These are phyloP conservation scores for Phasia obesa DNA, from an alignment of 2,888 invertebrate species.

Conservation along the genomic window DNA sequence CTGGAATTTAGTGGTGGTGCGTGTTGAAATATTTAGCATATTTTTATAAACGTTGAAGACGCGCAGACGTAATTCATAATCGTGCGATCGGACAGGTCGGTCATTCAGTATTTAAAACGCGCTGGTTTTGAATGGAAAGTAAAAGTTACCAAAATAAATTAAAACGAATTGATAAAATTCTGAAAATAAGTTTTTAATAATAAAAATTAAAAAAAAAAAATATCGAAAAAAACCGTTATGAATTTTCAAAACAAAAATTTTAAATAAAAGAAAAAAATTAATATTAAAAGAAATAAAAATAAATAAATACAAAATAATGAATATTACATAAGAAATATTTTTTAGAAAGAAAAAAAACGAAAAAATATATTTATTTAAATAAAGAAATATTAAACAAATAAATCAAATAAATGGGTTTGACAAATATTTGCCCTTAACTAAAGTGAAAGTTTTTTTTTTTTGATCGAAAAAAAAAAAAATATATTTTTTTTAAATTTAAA, in stretches of 20 bases:
- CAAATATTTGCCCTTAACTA: constrained; percentile 42
- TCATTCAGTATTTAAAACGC: constrained; percentile 70
- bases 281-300: constrained; percentile 7
- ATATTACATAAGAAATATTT: constrained; percentile 49
- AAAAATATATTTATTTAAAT: constrained; percentile 18
- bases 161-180: constrained; percentile 9
- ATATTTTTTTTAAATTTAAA: constrained; percentile 1
- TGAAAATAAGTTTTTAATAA: neutral
- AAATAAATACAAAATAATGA: constrained; percentile 11
- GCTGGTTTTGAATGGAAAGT: constrained; percentile 31
- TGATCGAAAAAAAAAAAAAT: constrained; percentile 23
- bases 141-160: constrained; percentile 16
- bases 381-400: too few relatives aligned
- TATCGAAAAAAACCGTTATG: constrained; percentile 19
- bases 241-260: constrained; percentile 14
- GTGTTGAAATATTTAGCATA: constrained; percentile 79
- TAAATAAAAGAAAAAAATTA: constrained; percentile 8
- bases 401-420: constrained; percentile 42
- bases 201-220: neutral
- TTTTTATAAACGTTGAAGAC: constrained; percentile 80
- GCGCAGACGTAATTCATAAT: constrained; percentile 81
- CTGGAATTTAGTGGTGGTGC: constrained; percentile 72
- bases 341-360: constrained; percentile 3
- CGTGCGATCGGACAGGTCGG: constrained; percentile 79
- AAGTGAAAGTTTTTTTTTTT: constrained; percentile 67